Evolutionary conservation across 1,140 invertebrate genomes (phyloP).

Genomic region (Leptopilina boulardi): DNA sequence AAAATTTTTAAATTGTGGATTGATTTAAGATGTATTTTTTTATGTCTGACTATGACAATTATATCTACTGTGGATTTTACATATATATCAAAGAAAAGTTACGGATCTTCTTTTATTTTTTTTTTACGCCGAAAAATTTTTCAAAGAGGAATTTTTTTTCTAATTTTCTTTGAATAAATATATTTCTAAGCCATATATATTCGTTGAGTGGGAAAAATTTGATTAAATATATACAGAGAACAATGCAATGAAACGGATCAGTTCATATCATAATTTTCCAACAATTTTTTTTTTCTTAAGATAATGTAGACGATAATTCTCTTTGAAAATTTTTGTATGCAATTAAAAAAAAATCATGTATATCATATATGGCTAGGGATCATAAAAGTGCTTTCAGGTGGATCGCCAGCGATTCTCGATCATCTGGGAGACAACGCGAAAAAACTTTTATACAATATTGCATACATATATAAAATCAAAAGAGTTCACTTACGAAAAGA

Average conservation of each 20-base stretch:
- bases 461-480: neutral
- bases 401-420: neutral
- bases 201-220: neutral
- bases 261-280: neutral
- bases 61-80: no score
- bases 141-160: neutral
- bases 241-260: constrained; percentile 13
- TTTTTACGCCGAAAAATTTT: no score
- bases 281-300: neutral
- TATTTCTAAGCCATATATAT: neutral
- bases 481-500: constrained; percentile 22
- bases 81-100: no score
- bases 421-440: neutral
- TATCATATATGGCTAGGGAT: no score
- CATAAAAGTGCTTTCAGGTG: neutral
- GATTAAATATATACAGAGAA: no score
- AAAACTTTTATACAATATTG: neutral
- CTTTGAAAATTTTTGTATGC: constrained; percentile 10
- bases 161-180: no score
- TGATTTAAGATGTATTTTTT: no score
- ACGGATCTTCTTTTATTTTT: no score
- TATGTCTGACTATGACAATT: no score
- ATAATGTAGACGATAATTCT: constrained; percentile 2
- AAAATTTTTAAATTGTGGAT: no score
- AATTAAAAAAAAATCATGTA: neutral